Percentiles rank a stretch among this genome's conserved stretches.
phyloP scores from a whole-genome alignment of 1,140 invertebrate species.

The Pachyrhynchus sulphureomaculatus region DNA sequence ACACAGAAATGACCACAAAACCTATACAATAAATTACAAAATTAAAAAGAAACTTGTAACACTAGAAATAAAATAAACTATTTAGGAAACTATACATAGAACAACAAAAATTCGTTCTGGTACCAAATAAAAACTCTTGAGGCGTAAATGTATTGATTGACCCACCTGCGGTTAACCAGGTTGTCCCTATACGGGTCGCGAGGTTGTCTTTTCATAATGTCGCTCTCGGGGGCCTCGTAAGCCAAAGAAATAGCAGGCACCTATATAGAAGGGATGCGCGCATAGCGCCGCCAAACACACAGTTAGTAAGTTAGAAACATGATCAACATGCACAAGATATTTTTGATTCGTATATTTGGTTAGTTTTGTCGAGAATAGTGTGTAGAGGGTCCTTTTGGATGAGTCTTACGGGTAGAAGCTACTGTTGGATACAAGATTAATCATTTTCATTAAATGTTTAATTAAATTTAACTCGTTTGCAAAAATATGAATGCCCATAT shows the following conservation, averaged over 20 bases:
- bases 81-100: background rate
- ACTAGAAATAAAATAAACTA: background rate
- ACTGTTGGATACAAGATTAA: background rate
- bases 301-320: slow-evolving; percentile 54
- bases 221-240: slow-evolving; percentile 93
- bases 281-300: slow-evolving; percentile 50
- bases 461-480: too few relatives aligned
- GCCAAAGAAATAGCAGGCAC: slow-evolving; percentile 95
- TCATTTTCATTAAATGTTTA: too few relatives aligned
- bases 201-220: slow-evolving; percentile 96
- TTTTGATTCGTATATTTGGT: slow-evolving; percentile 13
- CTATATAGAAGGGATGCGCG: slow-evolving; percentile 56
- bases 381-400: slow-evolving; percentile 32
- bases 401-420: background rate
- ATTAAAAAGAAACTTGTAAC: background rate
- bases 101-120: slow-evolving; percentile 17
- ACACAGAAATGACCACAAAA: too few relatives aligned
- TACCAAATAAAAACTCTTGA: slow-evolving; percentile 6
- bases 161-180: slow-evolving; percentile 90
- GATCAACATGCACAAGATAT: slow-evolving; percentile 36
- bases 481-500: too few relatives aligned
- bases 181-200: slow-evolving; percentile 92
- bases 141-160: slow-evolving; percentile 33
- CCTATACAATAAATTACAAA: background rate
- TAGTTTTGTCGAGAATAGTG: slow-evolving; percentile 39